phyloP scores from a whole-genome alignment of 2,113 vertebrate genomes.

The Phrynocephalus versicolor region DNA sequence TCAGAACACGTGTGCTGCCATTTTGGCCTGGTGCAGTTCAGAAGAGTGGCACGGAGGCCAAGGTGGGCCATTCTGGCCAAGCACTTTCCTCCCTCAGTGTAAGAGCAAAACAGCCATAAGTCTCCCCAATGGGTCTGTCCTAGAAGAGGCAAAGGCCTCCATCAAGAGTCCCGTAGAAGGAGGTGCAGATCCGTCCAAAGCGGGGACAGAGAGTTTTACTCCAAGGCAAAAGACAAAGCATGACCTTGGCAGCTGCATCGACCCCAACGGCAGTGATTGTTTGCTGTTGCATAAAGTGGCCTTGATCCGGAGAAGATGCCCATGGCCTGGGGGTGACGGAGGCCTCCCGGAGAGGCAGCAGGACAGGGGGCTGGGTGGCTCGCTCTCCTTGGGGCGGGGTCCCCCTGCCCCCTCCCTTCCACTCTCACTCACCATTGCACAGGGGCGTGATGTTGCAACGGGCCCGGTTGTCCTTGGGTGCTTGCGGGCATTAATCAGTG shows the following conservation, averaged over 20 bases:
- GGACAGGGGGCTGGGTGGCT: too few species aligned
- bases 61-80: too few species aligned
- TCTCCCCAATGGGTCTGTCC: too few species aligned
- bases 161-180: background rate
- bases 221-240: slow-evolving; percentile 63
- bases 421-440: background rate
- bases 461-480: background rate
- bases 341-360: background rate
- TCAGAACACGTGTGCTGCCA: too few species aligned
- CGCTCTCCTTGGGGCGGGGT: too few species aligned
- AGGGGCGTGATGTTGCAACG: background rate
- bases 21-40: too few species aligned
- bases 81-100: too few species aligned
- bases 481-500: background rate
- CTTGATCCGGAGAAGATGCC: slow-evolving; percentile 33
- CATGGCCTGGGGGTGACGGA: background rate
- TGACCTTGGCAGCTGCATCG: slow-evolving; percentile 55
- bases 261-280: slow-evolving; percentile 54
- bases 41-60: too few species aligned
- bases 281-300: slow-evolving; percentile 14
- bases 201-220: slow-evolving; percentile 26
- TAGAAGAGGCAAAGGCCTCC: background rate
- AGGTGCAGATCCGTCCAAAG: background rate
- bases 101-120: too few species aligned
- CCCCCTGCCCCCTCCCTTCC: background rate